Evolutionary conservation across 2,888 invertebrate species (phyloP).

Genomic region (Holacanthella duospinosa): DNA sequence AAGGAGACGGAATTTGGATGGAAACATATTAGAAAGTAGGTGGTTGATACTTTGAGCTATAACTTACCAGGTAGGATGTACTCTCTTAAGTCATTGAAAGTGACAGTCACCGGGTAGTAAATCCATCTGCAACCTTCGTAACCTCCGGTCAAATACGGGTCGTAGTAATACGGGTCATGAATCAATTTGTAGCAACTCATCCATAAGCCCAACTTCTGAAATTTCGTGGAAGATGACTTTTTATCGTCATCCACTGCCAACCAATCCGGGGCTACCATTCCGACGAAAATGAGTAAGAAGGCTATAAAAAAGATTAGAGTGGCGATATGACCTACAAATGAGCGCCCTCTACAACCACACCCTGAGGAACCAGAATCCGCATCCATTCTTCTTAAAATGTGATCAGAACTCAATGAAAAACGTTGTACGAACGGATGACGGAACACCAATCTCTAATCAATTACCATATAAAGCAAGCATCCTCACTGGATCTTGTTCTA

Average conservation of each 20-base stretch:
- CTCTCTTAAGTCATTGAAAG: conserved; percentile 77
- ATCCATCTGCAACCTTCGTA: conserved; percentile 96
- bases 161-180: conserved; percentile 68
- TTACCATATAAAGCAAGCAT: too few species aligned
- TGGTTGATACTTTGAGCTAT: not conserved
- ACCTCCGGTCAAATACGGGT: conserved; percentile 47
- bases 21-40: not conserved
- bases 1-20: conserved; percentile 38
- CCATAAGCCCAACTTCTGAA: conserved; percentile 84
- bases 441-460: too few species aligned
- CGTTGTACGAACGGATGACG: too few species aligned
- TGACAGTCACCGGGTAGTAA: conserved; percentile 83
- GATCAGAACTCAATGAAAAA: too few species aligned
- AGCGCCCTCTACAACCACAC: not conserved
- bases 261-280: conserved; percentile 91
- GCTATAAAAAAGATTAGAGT: conserved; percentile 71
- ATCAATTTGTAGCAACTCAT: conserved; percentile 86
- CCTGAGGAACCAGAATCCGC: not conserved
- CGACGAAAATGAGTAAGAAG: conserved; percentile 69
- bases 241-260: conserved; percentile 61
- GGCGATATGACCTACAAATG: conserved; percentile 56
- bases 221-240: conserved; percentile 56
- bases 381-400: too few species aligned
- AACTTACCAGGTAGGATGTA: conserved; percentile 70
- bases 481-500: too few species aligned